Conservation (phyloP, 2,888 invertebrate genomes). For the Atethmia centrago region DNA sequence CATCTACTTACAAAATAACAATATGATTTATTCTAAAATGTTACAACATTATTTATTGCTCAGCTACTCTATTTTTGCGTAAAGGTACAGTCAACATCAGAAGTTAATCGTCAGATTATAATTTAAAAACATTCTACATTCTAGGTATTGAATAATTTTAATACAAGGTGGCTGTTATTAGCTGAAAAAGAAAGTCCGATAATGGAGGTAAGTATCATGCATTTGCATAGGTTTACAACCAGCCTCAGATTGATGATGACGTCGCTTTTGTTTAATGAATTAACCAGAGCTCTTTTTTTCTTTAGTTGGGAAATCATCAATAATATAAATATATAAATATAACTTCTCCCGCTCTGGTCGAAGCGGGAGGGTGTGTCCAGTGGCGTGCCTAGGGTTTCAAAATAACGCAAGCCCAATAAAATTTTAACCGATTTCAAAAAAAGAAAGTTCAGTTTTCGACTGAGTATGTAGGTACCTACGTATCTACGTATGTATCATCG, state of each 20-base stretch:
- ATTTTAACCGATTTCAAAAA: no score
- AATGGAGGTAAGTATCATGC: not conserved
- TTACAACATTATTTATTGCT: slow-evolving; percentile 16
- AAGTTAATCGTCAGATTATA: not conserved
- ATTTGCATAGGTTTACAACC: not conserved
- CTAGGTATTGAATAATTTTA: not conserved
- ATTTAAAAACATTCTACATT: not conserved
- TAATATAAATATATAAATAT: no score
- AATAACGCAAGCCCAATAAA: no score
- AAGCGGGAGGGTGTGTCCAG: no score
- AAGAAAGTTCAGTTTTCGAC: no score
- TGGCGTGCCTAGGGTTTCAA: no score
- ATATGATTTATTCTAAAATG: not conserved
- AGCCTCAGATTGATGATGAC: no score
- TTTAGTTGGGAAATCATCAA: no score
- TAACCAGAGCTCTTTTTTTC: not conserved
- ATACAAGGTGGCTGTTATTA: not conserved
- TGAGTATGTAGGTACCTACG: no score
- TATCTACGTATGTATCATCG: no score
- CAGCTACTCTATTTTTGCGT: not conserved
- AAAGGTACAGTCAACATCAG: not conserved
- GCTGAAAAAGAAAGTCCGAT: not conserved
- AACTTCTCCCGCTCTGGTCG: no score
- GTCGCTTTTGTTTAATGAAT: not conserved
- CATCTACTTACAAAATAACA: slow-evolving; percentile 3